Evolutionary conservation across 2,113 vertebrate species (phyloP).

Genomic region (Notothenia rossii): DNA sequence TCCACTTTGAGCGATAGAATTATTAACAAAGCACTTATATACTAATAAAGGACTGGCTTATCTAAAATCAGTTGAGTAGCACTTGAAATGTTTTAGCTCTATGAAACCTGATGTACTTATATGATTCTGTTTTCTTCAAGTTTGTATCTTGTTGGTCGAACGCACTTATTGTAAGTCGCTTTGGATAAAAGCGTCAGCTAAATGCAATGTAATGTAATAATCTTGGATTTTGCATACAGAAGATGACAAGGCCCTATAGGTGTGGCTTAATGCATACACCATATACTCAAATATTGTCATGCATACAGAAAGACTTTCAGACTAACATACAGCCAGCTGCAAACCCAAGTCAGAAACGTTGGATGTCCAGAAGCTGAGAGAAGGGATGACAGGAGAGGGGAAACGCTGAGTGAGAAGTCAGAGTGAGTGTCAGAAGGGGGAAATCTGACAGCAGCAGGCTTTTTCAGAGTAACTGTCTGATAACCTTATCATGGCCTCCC

Average conservation of each 20-base stretch:
- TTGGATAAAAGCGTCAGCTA: too few relatives aligned
- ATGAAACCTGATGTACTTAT: too few relatives aligned
- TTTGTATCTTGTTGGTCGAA: too few relatives aligned
- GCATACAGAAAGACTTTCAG: conserved; percentile 20
- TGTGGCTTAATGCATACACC: conserved; percentile 10
- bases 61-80: too few relatives aligned
- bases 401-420: conserved; percentile 21
- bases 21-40: too few relatives aligned
- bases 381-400: conserved; percentile 25
- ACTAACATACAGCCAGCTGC: conserved; percentile 47
- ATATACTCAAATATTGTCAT: conserved; percentile 53
- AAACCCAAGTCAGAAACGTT: neutral
- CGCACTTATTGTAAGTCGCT: too few relatives aligned
- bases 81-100: too few relatives aligned
- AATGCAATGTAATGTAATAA: neutral
- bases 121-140: too few relatives aligned
- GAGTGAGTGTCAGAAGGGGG: conserved; percentile 9
- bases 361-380: neutral
- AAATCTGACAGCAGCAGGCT: conserved; percentile 88
- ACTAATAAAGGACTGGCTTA: too few relatives aligned
- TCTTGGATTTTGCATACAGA: conserved; percentile 40
- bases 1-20: too few relatives aligned
- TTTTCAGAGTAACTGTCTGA: conserved; percentile 74
- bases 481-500: conserved; percentile 90
- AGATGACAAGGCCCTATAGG: neutral